Conservation (phyloP, 2,113 vertebrate genomes). For the Marmota flaviventris region DNA sequence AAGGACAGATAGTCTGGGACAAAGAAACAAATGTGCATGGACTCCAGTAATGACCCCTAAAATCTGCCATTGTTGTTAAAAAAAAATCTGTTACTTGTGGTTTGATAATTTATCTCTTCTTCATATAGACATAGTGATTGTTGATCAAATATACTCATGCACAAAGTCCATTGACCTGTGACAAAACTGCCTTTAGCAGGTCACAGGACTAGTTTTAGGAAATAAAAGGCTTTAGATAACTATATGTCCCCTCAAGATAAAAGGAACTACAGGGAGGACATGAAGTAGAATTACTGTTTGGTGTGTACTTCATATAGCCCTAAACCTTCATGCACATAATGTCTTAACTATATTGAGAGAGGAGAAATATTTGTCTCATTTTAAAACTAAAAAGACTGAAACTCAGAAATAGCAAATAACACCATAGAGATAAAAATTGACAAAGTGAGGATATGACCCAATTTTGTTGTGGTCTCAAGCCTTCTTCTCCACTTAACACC, state of each 20-base stretch:
- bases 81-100: background rate
- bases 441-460: too few species aligned
- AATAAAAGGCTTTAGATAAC: background rate
- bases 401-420: too few species aligned
- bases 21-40: background rate
- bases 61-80: background rate
- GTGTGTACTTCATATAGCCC: background rate
- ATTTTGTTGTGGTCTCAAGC: too few species aligned
- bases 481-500: too few species aligned
- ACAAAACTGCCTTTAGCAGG: background rate
- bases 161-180: background rate
- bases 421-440: too few species aligned
- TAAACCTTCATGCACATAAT: background rate
- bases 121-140: background rate
- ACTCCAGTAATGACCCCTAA: background rate
- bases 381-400: too few species aligned
- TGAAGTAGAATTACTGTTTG: background rate
- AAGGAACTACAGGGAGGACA: background rate
- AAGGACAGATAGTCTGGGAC: background rate
- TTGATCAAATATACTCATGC: background rate
- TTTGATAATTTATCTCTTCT: slow-evolving; percentile 41
- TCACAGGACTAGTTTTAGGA: background rate
- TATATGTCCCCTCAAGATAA: background rate
- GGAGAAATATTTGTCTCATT: too few species aligned
- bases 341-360: too few species aligned